Evolutionary conservation across 2,113 vertebrate species (phyloP), one percentile per base, ranked within the genome.

Genomic region (Xenus cinereus): DNA sequence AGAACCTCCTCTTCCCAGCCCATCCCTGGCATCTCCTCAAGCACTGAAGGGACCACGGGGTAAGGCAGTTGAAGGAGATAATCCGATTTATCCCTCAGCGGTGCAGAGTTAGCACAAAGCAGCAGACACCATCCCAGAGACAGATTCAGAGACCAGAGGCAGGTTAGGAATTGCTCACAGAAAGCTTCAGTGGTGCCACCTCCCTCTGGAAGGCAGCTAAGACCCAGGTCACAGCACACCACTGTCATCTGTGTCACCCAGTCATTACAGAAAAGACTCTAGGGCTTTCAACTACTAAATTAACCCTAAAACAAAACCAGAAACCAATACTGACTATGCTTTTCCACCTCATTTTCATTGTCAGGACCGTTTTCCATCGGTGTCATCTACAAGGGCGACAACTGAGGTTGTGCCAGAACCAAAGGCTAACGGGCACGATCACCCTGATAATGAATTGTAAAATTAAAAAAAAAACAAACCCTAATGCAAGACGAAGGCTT

Each of bases 1-100:
- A 69, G 24, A 73, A 37, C 2, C 41, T 66, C 24, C 26, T 35
- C 14, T 39, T 73, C 43, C 33, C 33, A 84, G 27, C 24, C 9
- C n/a, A 50, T 8, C 11, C 39, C 43, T 63, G 32, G 57, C 60
- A 67, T 18, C 28, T 74, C 35, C 59, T 39, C 67, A 50, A 46
- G 4, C 12, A 59, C 20, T 2, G 1, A 33, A 10, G 46, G 30
- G 17, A 10, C 30, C 41, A 79, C 0, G 0, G 14, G 27, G 9
- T 46, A 66, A 86, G 24, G 21, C 64, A 41, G 6, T 1, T 48
- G 64, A 66, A 77, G 39, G 15, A 30, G 14, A 77, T 41, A 88
- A 88, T 26, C 27, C 5, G 3, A 56, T 41, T 86, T 66, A 60
- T n/a, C 30, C 30, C 22, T 28, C 33, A 84, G 43, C 33, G 35